Evolutionary conservation across 2,797 vertebrate species (phyloP), one percentile per base, ranked within the genome.

Genomic region (Arrhamphus sclerolepis): DNA sequence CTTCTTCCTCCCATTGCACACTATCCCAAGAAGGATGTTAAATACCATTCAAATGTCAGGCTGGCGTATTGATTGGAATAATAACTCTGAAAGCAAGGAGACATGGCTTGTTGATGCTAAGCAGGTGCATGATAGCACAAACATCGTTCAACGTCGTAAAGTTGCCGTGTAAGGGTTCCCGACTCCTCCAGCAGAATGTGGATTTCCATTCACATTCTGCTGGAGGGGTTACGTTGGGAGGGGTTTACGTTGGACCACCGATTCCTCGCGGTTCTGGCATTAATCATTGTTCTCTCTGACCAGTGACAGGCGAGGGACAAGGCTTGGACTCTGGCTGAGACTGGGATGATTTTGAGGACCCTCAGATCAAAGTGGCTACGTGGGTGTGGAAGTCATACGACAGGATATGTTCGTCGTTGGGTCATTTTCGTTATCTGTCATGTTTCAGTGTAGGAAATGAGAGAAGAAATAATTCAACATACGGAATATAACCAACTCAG

Each of bases 31-130:
- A 59, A 87, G 82, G 84, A 87, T 89, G 89, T 91, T 91, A 91
- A 92, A 91, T 92, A 92, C 88, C 88, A 90, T 89, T 90, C 84
- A 90, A 91, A 92, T 91, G 89, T 91, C 88, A 91, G 82, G 74
- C 77, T 39, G 77, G 73, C n/a, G 60, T 90, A 92, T 91, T 85
- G 87, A 92, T 91, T 89, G 87, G 89, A 91, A 92, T 91, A 91
- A 90, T 90, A 90, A 92, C 90, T 89, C 86, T 89, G 83, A 91
- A 75, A 84, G 81, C 88, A 88, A 70, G 78, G 77, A 86, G 80
- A 80, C 83, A 87, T 80, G 84, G 85, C 81, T 76, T 78, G 83
- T 87, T 90, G 89, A 90, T 91, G 91, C 87, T 88, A 89, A 91
- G 85, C 82, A 89, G 84, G 66, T 77, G 72, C 56, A 54, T 72